Evolutionary conservation across 1,140 invertebrate genomes (phyloP).

Genomic region (Heliconius hewitsoni): DNA sequence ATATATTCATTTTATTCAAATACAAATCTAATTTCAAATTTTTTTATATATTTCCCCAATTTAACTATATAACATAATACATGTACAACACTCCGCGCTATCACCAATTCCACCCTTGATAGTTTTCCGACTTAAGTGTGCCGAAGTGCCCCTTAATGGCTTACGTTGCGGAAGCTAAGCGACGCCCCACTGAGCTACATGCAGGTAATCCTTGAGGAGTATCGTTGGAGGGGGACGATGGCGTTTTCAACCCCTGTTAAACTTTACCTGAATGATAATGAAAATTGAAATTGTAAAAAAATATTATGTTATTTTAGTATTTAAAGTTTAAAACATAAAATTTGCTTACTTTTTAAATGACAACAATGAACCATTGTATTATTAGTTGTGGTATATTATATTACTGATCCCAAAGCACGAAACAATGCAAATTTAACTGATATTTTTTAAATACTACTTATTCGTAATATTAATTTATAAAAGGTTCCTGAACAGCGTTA

Average conservation of each 20-base stretch:
- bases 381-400: too few relatives aligned
- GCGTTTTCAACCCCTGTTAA: conserved; percentile 17
- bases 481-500: background rate
- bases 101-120: conserved; percentile 29
- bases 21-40: background rate
- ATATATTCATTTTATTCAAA: too few relatives aligned
- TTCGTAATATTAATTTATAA: too few relatives aligned
- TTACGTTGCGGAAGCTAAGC: conserved; percentile 34
- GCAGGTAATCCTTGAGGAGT: conserved; percentile 33
- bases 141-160: conserved; percentile 36
- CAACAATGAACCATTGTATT: too few relatives aligned
- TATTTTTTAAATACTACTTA: too few relatives aligned
- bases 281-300: background rate
- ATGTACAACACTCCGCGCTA: conserved; percentile 16
- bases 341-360: too few relatives aligned
- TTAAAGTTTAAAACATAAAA: too few relatives aligned
- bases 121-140: conserved; percentile 33
- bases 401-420: too few relatives aligned
- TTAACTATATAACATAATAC: background rate
- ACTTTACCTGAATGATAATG: background rate
- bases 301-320: background rate
- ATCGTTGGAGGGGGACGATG: conserved; percentile 22
- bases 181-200: conserved; percentile 39
- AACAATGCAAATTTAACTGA: too few relatives aligned
- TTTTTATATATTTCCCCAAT: background rate